phyloP scores from a whole-genome alignment of 1,140 invertebrate genomes.

The Penaeus indicus region DNA sequence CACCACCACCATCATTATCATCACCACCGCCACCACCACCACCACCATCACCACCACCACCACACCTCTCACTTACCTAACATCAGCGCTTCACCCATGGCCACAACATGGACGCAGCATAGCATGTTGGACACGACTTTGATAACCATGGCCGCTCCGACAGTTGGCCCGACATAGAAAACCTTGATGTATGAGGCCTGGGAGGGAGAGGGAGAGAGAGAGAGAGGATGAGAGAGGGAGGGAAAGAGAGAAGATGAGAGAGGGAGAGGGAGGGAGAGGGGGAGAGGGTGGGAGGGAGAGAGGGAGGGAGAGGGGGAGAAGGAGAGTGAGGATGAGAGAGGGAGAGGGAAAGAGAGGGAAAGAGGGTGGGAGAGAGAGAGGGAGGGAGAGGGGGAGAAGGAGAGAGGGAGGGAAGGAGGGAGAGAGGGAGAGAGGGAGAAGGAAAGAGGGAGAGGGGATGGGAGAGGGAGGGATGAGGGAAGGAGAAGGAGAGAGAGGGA shows the following conservation, averaged over 20 bases:
- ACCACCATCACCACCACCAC: too few relatives aligned
- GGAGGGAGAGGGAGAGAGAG: background rate
- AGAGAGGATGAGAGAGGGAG: background rate
- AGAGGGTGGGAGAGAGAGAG: background rate
- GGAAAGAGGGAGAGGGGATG: too few relatives aligned
- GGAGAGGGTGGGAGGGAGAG: background rate
- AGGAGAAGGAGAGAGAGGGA: too few relatives aligned
- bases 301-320: background rate
- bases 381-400: background rate
- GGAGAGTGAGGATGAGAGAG: background rate
- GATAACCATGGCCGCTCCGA: constrained; percentile 66
- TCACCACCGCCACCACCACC: too few relatives aligned
- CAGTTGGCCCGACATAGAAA: constrained; percentile 60
- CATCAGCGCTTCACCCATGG: constrained; percentile 63
- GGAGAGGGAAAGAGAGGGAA: background rate
- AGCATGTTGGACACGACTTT: constrained; percentile 67
- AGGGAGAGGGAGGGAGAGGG: background rate
- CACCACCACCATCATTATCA: background rate
- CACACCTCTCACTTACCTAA: constrained; percentile 48
- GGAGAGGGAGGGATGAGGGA: too few relatives aligned
- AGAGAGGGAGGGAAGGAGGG: too few relatives aligned
- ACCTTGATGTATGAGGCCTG: constrained; percentile 64
- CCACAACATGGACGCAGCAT: constrained; percentile 63
- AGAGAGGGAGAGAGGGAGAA: too few relatives aligned
- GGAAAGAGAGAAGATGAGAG: background rate